Conservation (phyloP, 2,797 vertebrate genomes). For the Tokudaia muenninki region DNA sequence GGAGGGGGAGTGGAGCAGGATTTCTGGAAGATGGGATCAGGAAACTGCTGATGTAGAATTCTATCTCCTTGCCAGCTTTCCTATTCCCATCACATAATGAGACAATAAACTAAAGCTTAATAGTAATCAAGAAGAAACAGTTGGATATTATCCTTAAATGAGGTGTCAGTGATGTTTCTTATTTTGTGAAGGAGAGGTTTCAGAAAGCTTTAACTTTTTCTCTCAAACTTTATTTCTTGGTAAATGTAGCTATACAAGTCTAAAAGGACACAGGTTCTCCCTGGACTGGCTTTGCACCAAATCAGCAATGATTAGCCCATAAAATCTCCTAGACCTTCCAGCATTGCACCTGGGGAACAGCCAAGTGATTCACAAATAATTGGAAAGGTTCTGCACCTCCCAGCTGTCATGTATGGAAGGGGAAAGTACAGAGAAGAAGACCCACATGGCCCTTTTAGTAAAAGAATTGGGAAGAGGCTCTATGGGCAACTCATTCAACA, state of each 20-base stretch:
- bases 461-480: not conserved
- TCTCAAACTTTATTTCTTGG: constrained; percentile 71
- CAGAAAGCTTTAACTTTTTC: constrained; percentile 69
- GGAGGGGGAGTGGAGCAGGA: not conserved
- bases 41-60: constrained; percentile 83
- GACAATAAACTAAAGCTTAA: constrained; percentile 69
- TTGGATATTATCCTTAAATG: constrained; percentile 78
- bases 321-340: constrained; percentile 52
- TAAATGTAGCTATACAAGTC: constrained; percentile 77
- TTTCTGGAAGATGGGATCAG: constrained; percentile 34
- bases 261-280: constrained; percentile 78
- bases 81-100: constrained; percentile 65
- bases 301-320: constrained; percentile 74
- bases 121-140: constrained; percentile 48
- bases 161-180: constrained; percentile 69
- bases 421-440: not conserved
- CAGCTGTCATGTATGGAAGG: not conserved
- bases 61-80: not conserved
- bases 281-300: constrained; percentile 70
- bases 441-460: fast-evolving
- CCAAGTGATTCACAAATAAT: not conserved
- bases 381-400: constrained; percentile 4
- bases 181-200: constrained; percentile 74
- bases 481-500: constrained; percentile 7
- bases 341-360: not conserved